Base-by-base conservation (phyloP, 2,113 vertebrate species). In the Mormoops blainvillei region DNA sequence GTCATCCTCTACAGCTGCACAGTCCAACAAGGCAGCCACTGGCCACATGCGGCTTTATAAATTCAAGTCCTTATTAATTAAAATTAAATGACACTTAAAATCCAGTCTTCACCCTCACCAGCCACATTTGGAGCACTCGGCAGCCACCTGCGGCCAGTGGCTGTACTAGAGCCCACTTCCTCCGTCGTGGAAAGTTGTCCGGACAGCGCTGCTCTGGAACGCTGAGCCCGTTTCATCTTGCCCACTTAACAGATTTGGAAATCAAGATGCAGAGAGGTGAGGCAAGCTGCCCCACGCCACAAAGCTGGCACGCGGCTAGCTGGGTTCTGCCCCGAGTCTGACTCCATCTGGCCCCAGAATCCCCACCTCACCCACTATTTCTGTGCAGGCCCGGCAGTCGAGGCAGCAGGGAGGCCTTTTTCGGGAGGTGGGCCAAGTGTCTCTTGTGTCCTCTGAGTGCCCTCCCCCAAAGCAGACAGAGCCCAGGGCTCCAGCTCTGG, bases 1-100 rank as follows among this genome's bases (percentile, higher is more conserved):
- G 73, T 73, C 33, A 41, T 52, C 73, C 24, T 87, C 73, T 24
- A 5, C 2, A 48, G 87, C 52, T 22, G 7, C 45, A 22, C 8
- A 7, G 31, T 38, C 28, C n/a, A 43, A 1, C 22, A 36, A 85
- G 48, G 61, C 26, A 77, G 81, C 61, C 52, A 54, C 83, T 13
- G 48, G 68, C 38, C 84, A 84, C 22, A 4, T 41, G 56, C 24
- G 48, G 19, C 58, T 67, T 87, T 97, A 83, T 15, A 63, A 26
- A 67, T n/a, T 67, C 81, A 33, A 93, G 65, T 82, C 41, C 65
- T 89, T 78, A 70, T 68, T 63, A 70, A 89, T 91, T 65, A 77
- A 88, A 87, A 91, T 33, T 22, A 74, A 88, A 84, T 48, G 80
- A 71, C 82, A 74, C 43, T 19, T 63, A 10, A 83, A 91, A 92